Base-by-base conservation (phyloP, 2,113 vertebrate species). In the Proteles cristata region DNA sequence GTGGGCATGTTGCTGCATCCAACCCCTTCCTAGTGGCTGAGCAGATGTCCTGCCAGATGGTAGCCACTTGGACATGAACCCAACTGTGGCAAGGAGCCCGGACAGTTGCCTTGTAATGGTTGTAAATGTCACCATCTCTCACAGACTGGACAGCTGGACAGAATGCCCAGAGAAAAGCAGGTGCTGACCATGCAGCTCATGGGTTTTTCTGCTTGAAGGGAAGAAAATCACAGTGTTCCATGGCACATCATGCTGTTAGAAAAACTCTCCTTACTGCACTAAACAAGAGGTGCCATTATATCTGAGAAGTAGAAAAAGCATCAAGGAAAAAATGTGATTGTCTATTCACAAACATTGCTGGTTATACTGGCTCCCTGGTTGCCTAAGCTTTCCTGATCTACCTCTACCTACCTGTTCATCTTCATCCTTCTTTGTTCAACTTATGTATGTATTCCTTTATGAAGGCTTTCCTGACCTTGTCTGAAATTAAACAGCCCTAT, bases 1-100 rank as follows among this genome's bases (percentile, higher is more conserved):
- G 88, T 88, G 58, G 88, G 93, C 76, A 45, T 50, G 65, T 82
- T 93, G 90, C 31, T 97, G 58, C 43, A 81, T 84, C 71, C 39
- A 95, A 73, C 88, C 66, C 71, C 84, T 68, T 96, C 82, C 77
- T 73, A 19, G 76, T 84, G 50, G 35, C 63, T 68, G 86, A 98
- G 93, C 98, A 96, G 94, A 96, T 98, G 98, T 94, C 96, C 80
- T 39, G 96, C 96, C 98, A 99, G 98, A 98, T 98, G 97, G 97
- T 98, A 88, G 94, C 65, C 91, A 95, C 87, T 84, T 93, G 96
- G 98, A 81, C 82, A 90, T 90, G 81, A 58, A 79, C 96, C 77
- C 16, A 80, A 86, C 87, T 95, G 71, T 85, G 88, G 97, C 82
- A 98, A 68, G 79, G 48, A 61, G 98, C 96, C 88, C 97, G 93